Conservation (phyloP, 2,113 vertebrate species). For the Gopherus flavomarginatus region DNA sequence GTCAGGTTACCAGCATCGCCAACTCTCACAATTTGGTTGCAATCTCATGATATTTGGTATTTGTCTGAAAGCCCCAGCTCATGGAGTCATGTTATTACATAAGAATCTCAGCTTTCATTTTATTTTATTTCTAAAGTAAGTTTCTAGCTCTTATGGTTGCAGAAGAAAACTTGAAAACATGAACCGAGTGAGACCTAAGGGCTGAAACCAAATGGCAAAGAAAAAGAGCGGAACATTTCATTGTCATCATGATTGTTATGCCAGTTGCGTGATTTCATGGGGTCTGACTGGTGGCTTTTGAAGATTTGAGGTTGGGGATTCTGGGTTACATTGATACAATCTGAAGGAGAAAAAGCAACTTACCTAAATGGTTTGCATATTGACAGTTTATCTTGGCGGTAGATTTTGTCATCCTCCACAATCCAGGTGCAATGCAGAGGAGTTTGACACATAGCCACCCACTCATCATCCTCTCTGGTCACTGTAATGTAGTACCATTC, state of each 20-base stretch:
- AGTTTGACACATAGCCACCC: background rate
- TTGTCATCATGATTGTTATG: background rate
- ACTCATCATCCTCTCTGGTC: background rate
- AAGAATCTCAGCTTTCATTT: background rate
- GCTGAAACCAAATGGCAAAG: background rate
- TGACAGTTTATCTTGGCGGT: background rate
- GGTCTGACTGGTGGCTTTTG: background rate
- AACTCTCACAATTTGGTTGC: background rate
- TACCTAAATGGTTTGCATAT: background rate
- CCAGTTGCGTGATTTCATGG: background rate
- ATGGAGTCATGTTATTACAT: rapidly evolving
- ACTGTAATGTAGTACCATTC: rapidly evolving
- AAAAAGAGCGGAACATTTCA: rapidly evolving
- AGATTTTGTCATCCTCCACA: background rate
- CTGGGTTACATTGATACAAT: background rate
- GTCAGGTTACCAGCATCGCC: background rate
- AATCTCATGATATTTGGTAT: background rate
- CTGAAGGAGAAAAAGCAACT: background rate
- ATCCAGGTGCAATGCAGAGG: background rate
- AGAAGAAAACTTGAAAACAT: background rate
- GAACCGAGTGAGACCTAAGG: background rate
- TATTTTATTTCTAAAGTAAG: background rate
- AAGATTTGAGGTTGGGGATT: background rate
- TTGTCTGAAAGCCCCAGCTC: background rate
- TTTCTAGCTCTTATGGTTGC: background rate